These are phyloP conservation scores for Pammene fasciana DNA, from an alignment of 2,888 invertebrate species.

Conservation along the genomic window DNA sequence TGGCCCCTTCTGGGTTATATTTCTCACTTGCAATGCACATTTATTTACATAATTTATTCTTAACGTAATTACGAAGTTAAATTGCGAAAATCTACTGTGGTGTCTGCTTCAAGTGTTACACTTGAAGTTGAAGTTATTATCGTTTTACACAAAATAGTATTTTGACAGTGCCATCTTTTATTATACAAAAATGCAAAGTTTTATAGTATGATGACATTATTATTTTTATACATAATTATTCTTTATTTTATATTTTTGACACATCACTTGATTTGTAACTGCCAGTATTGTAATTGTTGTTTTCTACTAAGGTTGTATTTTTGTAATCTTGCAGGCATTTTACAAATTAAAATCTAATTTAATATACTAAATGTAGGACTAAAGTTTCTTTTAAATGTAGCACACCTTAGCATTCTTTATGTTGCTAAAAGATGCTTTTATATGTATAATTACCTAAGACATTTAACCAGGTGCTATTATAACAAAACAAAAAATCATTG, in stretches of 20 bases:
- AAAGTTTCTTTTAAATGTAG: not conserved
- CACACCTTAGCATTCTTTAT: not conserved
- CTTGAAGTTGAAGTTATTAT: too few species aligned
- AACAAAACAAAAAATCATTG: not conserved
- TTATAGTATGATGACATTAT: too few species aligned
- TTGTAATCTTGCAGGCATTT: slow-evolving; percentile 38
- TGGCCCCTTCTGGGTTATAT: too few species aligned
- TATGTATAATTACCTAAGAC: not conserved
- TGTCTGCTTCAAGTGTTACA: too few species aligned
- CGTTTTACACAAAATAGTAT: too few species aligned
- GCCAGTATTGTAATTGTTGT: slow-evolving; percentile 73
- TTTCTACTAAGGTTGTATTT: slow-evolving; percentile 68
- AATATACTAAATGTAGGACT: not conserved
- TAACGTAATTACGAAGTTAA: not conserved
- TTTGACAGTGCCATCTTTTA: too few species aligned
- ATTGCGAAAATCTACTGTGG: not conserved
- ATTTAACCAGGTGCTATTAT: slow-evolving; percentile 13
- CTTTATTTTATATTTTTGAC: slow-evolving; percentile 39
- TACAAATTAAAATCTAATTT: not conserved
- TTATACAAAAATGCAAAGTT: too few species aligned
- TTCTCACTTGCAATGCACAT: not conserved
- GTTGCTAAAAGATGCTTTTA: not conserved
- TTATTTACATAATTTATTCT: not conserved
- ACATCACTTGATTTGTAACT: slow-evolving; percentile 51
- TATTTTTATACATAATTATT: not conserved